Evolutionary conservation across 2,888 invertebrate species (phyloP).

Genomic region (Mesorhabditis spiculigera): DNA sequence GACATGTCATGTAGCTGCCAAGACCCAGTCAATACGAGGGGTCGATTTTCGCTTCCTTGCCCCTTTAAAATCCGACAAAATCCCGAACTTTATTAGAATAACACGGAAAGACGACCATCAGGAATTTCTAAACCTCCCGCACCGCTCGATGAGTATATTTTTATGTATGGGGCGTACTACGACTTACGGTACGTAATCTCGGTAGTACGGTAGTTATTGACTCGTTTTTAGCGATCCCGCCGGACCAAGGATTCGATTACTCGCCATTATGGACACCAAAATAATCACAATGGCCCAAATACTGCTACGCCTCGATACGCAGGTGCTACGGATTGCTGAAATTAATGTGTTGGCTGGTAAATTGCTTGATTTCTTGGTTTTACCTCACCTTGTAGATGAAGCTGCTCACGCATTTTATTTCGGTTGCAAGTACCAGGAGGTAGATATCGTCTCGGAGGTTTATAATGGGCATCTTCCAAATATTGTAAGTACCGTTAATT

Average conservation of each 20-base stretch:
- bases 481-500: not conserved
- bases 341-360: not conserved
- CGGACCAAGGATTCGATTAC: not conserved
- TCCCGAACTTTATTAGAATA: too few relatives aligned
- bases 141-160: conserved; percentile 4
- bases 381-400: not conserved
- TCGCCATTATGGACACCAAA: not conserved
- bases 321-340: not conserved
- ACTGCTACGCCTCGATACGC: too few relatives aligned
- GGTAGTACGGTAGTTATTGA: not conserved
- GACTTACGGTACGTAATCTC: not conserved
- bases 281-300: too few relatives aligned
- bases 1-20: too few relatives aligned
- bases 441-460: not conserved
- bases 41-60: too few relatives aligned
- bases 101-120: too few relatives aligned
- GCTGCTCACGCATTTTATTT: not conserved
- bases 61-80: too few relatives aligned
- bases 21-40: too few relatives aligned
- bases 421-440: conserved; percentile 1
- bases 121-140: not conserved
- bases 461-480: not conserved
- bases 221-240: not conserved
- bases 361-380: not conserved
- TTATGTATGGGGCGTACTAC: not conserved